Conservation (phyloP, 2,113 vertebrate genomes). For the Salvelinus alpinus region DNA sequence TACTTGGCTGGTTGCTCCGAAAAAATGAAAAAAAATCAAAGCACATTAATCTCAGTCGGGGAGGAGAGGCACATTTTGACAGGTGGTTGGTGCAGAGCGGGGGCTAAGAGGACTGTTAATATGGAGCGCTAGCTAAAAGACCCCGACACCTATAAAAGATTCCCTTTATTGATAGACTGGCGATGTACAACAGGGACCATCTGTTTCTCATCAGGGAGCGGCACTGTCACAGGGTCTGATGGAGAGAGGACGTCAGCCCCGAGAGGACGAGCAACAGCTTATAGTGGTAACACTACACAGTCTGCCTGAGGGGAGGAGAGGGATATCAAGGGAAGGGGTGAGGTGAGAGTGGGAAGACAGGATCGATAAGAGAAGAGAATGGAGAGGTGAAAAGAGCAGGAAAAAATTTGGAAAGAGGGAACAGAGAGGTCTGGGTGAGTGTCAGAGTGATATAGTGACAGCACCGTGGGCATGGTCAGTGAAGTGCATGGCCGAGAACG, state of each 20-base stretch:
- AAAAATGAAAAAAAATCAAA: no score
- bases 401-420: not conserved
- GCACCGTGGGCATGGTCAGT: conserved; percentile 6
- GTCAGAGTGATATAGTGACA: conserved; percentile 1
- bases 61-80: not conserved
- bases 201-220: conserved; percentile 24
- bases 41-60: no score
- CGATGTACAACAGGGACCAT: conserved; percentile 2
- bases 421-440: not conserved
- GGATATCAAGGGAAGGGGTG: not conserved
- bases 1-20: no score
- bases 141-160: not conserved
- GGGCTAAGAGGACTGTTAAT: not conserved
- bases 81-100: not conserved
- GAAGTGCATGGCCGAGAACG: conserved; percentile 37
- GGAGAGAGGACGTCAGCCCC: not conserved
- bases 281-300: not conserved
- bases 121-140: not conserved
- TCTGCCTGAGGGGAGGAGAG: not conserved
- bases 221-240: conserved; percentile 7
- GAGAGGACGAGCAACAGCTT: not conserved
- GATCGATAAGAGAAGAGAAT: not conserved
- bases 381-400: not conserved
- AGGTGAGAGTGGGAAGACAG: not conserved
- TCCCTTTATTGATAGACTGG: not conserved